Conservation (phyloP, 2,797 vertebrate genomes). For the Cyclopterus lumpus region DNA sequence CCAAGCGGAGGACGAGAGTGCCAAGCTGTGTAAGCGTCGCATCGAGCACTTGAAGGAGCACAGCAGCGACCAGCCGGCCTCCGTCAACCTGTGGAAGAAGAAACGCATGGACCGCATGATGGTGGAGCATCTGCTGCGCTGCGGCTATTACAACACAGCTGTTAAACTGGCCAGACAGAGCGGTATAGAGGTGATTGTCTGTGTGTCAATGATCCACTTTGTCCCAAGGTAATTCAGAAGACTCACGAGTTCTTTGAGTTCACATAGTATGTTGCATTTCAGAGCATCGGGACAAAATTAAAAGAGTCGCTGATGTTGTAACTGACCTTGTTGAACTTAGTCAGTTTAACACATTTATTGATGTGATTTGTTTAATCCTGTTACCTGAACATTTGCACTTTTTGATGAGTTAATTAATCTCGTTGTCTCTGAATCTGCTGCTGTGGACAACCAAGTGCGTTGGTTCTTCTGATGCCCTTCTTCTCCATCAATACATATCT, state of each 20-base stretch:
- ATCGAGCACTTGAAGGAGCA: conserved; percentile 99
- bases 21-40: conserved; percentile 96
- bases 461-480: background rate
- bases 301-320: background rate
- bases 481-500: background rate
- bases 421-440: background rate
- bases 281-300: background rate
- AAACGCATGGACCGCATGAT: conserved; percentile 99
- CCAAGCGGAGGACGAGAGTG: conserved; percentile 98
- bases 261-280: background rate
- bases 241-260: background rate
- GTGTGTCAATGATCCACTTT: background rate
- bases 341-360: background rate
- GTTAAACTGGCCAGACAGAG: conserved; percentile 97
- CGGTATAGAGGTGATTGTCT: conserved; percentile 91
- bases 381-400: background rate
- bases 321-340: too few relatives aligned
- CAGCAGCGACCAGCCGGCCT: conserved; percentile 95
- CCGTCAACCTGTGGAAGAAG: conserved; percentile 96
- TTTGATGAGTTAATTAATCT: background rate
- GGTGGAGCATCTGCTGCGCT: conserved; percentile 97
- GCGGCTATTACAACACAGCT: conserved; percentile 98
- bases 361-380: background rate
- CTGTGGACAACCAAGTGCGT: background rate
- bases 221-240: background rate